Evolutionary conservation across 1,140 invertebrate genomes (phyloP).

Genomic region (Sinonovacula constricta): DNA sequence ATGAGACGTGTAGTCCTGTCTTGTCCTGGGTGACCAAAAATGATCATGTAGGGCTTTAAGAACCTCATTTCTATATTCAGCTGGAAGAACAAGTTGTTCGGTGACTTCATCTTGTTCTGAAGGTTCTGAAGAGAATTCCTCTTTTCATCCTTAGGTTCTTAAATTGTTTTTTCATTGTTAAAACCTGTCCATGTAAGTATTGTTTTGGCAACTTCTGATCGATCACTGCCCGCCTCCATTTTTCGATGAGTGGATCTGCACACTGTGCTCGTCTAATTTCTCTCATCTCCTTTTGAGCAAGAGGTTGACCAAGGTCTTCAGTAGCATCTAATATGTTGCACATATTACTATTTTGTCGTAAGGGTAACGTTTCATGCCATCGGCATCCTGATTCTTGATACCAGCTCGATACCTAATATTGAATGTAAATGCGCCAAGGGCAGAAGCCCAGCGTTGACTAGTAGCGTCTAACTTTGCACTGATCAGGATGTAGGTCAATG

Average conservation of each 20-base stretch:
- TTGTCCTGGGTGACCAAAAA: neutral
- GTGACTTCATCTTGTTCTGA: neutral
- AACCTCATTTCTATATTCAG: too few relatives aligned
- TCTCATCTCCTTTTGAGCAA: neutral
- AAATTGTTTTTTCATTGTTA: neutral
- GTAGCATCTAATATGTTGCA: neutral
- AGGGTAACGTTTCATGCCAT: neutral
- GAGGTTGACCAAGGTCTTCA: neutral
- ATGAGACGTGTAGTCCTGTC: neutral
- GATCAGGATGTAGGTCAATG: slow-evolving; percentile 25
- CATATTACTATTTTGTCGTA: neutral
- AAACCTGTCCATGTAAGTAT: neutral
- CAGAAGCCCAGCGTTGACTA: slow-evolving; percentile 30
- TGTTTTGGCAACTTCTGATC: neutral
- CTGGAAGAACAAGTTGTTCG: too few relatives aligned
- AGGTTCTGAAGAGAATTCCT: neutral
- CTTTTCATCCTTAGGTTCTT: neutral
- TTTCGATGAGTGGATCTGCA: neutral
- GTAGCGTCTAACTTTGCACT: slow-evolving; percentile 27
- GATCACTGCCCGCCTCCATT: neutral
- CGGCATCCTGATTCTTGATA: neutral
- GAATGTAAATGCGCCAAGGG: neutral
- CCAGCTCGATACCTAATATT: neutral
- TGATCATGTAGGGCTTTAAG: neutral
- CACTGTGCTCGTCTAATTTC: neutral